Base-by-base conservation (phyloP, 2,797 vertebrate genomes). In the Sciurus vulgaris region DNA sequence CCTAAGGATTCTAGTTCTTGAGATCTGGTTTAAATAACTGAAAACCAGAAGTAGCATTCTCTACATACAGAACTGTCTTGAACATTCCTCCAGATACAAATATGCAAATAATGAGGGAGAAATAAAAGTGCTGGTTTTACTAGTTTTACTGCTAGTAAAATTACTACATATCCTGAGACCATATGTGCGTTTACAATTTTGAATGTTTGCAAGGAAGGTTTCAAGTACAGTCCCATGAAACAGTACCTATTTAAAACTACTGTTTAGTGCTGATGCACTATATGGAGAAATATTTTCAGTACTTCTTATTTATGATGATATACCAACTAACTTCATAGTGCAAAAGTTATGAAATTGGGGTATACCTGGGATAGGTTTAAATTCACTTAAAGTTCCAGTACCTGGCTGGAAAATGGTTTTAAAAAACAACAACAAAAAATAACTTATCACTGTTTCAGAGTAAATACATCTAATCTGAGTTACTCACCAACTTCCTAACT, bases 341-440 rank as follows among this genome's bases (percentile, higher is more conserved):
- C 24, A 63, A 56, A 65, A 93, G 73, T 81, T 78, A 95, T 61
- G 4, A 35, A 33, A 10, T 12, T 15, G 38, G 41, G 28, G 7
- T 54, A 22, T 47, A 69, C 49, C 24, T 74, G 22, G 82, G 22
- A 65, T 13, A 72, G 9, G 51, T 65, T 86, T 91, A 86, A 86
- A 79, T 3, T 86, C 56, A 69, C 56, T 86, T 79, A 76, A 51
- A 92, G 93, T 86, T 69, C 47, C 69, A 78, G 78, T 54, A 78
- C 20, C 35, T 88, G 73, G 70, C 84, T 73, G 41, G 78, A 91
- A 95, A 89, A 67, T 24, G 13, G 12, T 30, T 33, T 51, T 70
- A 87, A 89, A 88, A 17, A 26, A 47, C 44, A 47, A 47, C 7
- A 47, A 47, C 44, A 56, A 38, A n/a, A 65, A 11, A 26, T 13